Conservation (phyloP, 2,888 invertebrate genomes). For the Allolobophora icterica region DNA sequence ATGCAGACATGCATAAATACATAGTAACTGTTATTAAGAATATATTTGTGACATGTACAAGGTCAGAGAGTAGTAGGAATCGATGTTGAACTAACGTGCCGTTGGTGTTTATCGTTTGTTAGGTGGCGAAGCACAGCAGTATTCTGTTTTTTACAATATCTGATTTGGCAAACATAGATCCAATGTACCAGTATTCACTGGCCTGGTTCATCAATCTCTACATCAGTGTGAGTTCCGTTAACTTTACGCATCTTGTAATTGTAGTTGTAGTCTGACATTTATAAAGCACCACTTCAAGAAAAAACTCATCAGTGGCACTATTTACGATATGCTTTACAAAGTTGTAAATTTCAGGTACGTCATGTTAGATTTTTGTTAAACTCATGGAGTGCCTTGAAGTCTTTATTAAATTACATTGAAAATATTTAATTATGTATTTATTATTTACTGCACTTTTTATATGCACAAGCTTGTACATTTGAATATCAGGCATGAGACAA, state of each 20-base stretch:
- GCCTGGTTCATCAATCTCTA: constrained; percentile 91
- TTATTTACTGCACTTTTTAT: too few relatives aligned
- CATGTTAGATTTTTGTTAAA: too few relatives aligned
- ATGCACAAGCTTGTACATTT: neutral
- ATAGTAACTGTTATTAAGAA: neutral
- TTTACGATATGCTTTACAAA: neutral
- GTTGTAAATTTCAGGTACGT: neutral
- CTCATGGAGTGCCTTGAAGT: too few relatives aligned
- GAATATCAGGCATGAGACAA: neutral
- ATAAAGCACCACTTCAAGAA: too few relatives aligned
- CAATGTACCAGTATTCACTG: constrained; percentile 93
- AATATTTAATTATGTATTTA: too few relatives aligned
- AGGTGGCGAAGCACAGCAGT: constrained; percentile 64
- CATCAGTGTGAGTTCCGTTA: constrained; percentile 67
- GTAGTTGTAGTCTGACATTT: too few relatives aligned
- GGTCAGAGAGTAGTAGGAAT: neutral
- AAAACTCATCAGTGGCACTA: too few relatives aligned
- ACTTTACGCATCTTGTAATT: too few relatives aligned
- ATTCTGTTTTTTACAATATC: constrained; percentile 90
- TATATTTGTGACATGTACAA: neutral
- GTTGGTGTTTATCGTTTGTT: constrained; percentile 34
- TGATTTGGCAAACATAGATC: constrained; percentile 85
- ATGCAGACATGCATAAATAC: too few relatives aligned
- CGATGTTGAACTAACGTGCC: neutral
- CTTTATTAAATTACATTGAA: too few relatives aligned